Evolutionary conservation across 2,797 vertebrate species (phyloP).

Genomic region (Pangasius macronema): DNA sequence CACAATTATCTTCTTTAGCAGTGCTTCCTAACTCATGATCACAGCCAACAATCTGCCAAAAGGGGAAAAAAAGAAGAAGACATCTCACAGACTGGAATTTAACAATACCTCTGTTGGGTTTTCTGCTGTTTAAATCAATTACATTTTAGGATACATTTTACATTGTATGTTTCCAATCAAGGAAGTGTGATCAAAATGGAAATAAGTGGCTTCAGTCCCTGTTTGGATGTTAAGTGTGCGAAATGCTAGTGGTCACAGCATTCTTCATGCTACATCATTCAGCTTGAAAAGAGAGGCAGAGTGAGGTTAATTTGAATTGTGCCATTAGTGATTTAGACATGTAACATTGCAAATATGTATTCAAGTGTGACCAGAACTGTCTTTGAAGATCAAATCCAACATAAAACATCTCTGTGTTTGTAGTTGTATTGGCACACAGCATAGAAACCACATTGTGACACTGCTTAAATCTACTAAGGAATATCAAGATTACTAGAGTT

Average conservation of each 20-base stretch:
- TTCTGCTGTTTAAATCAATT: conserved; percentile 18
- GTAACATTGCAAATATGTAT: conserved; percentile 19
- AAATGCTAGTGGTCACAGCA: background rate
- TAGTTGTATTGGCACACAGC: conserved; percentile 1
- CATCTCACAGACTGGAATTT: conserved; percentile 12
- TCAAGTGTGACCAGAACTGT: conserved; percentile 9
- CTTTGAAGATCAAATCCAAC: background rate
- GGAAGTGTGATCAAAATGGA: conserved; percentile 21
- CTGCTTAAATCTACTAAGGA: background rate
- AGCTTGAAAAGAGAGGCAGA: conserved; percentile 6
- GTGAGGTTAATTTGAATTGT: background rate
- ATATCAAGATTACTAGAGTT: background rate
- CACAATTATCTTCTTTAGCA: conserved; percentile 96
- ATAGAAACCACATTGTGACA: background rate
- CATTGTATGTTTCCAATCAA: conserved; percentile 20
- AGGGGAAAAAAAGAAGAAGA: conserved; percentile 28
- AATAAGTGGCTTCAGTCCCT: conserved; percentile 15
- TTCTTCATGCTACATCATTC: conserved; percentile 17
- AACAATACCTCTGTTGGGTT: background rate
- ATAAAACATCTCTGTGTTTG: conserved; percentile 7
- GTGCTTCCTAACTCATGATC: conserved; percentile 92
- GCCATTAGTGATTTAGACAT: conserved; percentile 9
- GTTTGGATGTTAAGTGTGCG: conserved; percentile 1
- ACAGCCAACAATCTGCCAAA: conserved; percentile 90
- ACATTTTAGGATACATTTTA: background rate